Evolutionary conservation across 2,888 invertebrate species (phyloP), one percentile per base, ranked within the genome.

Genomic region (Lathronympha strigana): DNA sequence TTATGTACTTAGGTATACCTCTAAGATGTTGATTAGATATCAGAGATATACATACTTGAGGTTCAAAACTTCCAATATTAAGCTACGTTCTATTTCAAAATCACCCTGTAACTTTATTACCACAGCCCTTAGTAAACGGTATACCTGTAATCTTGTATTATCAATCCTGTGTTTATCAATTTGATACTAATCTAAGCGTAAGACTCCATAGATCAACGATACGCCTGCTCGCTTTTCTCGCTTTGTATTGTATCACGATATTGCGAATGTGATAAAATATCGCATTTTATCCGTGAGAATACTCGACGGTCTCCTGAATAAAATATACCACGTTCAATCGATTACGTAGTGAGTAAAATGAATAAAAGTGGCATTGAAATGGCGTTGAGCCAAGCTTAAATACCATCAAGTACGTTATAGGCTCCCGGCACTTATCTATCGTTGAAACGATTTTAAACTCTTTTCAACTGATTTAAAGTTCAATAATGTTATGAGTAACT

Each of bases 321-420:
- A 84, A 81, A 83, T 80, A 84, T 81, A 74, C 73, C 78, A 78
- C 83, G 83, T 86, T 71, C 69, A 53, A 57, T 50, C 61, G 66
- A 61, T 66, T 61, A 66, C 55, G n/a, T n/a, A 31, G 66, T 57
- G 66, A 57, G 66, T 54, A 54, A 66, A 61, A 66, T 66, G 54
- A 54, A 66, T 61, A 61, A 66, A 60, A 47, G 47, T 63, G 54
- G 47, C 53, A 38, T 47, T 31, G 19, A 33, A 54, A 66, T 66
- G 54, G 64, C 64, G 38, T 64, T 60, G 66, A 60, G 66, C 66
- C 66, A 66, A 60, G 54, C 47, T 45, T 66, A 61, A 61, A 61
- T 66, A 47, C 60, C 60, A 33, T n/a, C 43, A 31, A 66, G 47
- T 38, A 66, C 45, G 17, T 51, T 47, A n/a, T 38, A 50, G 9